Percentiles rank a stretch among this genome's conserved stretches.
Conservation (phyloP, 37 sponge, comb jelly and placozoan genomes). For the Beroe forskalii region DNA sequence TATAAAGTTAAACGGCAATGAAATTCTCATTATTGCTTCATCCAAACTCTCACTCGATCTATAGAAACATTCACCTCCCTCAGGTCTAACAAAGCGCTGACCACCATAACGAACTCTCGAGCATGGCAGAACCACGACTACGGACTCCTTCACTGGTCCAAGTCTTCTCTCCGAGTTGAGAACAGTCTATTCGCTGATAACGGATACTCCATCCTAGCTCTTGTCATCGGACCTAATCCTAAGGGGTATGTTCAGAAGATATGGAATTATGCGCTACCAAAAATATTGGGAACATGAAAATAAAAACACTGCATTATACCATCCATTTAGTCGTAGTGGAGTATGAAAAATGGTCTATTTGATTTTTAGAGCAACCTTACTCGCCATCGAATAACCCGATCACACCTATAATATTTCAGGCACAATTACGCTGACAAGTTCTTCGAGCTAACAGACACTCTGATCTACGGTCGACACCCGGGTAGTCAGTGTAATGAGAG, state of each 20-base stretch:
- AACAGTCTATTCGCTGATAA: constrained; percentile 76
- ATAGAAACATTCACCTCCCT: too few species aligned
- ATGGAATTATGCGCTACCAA: too few species aligned
- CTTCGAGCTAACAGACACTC: neutral
- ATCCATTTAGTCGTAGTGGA: too few species aligned
- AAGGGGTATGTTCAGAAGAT: too few species aligned
- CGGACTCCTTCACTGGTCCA: constrained; percentile 78
- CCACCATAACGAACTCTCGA: neutral
- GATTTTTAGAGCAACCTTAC: too few species aligned
- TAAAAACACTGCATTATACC: too few species aligned
- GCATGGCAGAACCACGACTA: constrained; percentile 76
- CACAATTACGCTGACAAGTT: neutral
- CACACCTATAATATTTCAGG: neutral
- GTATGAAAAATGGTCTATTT: too few species aligned
- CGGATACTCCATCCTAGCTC: constrained; percentile 72
- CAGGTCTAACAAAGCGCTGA: neutral
- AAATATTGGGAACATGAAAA: too few species aligned
- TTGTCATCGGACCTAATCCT: constrained; percentile 74
- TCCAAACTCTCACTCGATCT: too few species aligned
- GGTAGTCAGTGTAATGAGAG: constrained; percentile 21
- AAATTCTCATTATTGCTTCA: too few species aligned
- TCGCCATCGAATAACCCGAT: too few species aligned
- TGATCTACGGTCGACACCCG: constrained; percentile 6
- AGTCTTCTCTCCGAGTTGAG: constrained; percentile 68
- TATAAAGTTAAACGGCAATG: too few species aligned